Percentiles rank a stretch among this genome's conserved stretches.
Conservation (phyloP, 2,113 vertebrate species). For the Lophochroa leadbeateri region DNA sequence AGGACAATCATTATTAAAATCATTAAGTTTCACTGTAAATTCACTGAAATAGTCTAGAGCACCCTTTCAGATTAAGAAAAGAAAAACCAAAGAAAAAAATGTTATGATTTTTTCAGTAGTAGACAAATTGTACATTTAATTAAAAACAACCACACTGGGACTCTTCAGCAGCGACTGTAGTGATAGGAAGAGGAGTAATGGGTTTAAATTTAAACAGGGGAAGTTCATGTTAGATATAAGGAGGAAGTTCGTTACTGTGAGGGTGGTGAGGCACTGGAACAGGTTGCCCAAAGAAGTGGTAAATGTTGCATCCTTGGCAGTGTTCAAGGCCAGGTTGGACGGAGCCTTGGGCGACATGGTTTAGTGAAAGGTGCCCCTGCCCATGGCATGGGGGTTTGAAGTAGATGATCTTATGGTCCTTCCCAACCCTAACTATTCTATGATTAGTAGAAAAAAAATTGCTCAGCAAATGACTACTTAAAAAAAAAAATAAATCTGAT, state of each 20-base stretch:
- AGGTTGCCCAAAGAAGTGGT: not conserved
- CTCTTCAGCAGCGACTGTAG: not conserved
- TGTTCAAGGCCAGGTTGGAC: not conserved
- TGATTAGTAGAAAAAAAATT: not conserved
- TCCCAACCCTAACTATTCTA: not conserved
- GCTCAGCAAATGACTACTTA: not conserved
- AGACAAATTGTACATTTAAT: not conserved
- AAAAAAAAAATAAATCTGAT: not conserved
- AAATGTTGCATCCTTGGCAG: not conserved
- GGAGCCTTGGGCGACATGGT: not conserved
- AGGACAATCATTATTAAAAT: not conserved
- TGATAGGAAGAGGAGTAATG: not conserved
- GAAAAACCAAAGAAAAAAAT: not conserved
- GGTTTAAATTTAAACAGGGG: not conserved
- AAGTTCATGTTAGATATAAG: not conserved
- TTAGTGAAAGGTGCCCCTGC: not conserved
- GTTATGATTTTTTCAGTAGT: not conserved
- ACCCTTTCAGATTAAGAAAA: not conserved
- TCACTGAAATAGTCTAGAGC: not conserved
- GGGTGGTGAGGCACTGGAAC: not conserved
- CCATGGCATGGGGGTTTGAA: not conserved
- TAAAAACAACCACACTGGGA: rapidly evolving
- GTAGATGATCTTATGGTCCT: not conserved
- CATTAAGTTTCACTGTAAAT: not conserved
- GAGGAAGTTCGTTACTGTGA: not conserved